Conservation (phyloP, 2,113 vertebrate species). For the Gallinago paraguaiae region DNA sequence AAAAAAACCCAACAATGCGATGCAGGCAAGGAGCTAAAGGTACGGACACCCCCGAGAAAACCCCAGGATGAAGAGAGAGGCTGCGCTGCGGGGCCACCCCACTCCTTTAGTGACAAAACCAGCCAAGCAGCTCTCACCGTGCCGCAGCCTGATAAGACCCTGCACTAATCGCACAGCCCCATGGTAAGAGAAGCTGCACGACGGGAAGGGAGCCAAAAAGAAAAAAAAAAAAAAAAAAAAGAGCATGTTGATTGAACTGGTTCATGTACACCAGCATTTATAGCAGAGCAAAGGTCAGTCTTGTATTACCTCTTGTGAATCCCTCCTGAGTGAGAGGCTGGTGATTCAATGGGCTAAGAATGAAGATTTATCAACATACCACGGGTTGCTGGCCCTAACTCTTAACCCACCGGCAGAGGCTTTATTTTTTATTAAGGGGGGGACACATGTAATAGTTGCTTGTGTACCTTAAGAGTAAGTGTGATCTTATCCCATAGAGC, state of each 20-base stretch:
- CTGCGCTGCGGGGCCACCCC: accelerated
- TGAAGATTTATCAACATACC: background rate
- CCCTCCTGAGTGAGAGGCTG: background rate
- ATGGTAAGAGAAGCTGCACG: accelerated
- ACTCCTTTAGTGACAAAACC: no score
- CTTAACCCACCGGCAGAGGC: background rate
- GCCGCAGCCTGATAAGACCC: accelerated
- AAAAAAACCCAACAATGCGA: background rate
- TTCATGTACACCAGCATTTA: background rate
- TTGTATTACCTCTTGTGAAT: background rate
- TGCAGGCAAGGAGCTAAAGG: background rate
- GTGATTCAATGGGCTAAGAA: background rate
- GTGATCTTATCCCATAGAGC: no score
- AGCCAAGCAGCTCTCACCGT: accelerated
- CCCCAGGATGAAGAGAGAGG: background rate
- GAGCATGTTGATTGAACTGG: background rate
- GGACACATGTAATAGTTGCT: background rate
- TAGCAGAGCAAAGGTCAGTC: slow-evolving; percentile 1
- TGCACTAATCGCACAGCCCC: background rate
- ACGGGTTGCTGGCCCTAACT: background rate
- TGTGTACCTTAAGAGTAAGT: background rate
- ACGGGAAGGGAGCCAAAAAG: background rate
- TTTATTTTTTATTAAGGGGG: background rate
- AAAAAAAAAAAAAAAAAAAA: background rate
- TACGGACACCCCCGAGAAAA: accelerated